Evolutionary conservation across 1,140 invertebrate genomes (phyloP).

Genomic region (Pogonomyrmex barbatus): DNA sequence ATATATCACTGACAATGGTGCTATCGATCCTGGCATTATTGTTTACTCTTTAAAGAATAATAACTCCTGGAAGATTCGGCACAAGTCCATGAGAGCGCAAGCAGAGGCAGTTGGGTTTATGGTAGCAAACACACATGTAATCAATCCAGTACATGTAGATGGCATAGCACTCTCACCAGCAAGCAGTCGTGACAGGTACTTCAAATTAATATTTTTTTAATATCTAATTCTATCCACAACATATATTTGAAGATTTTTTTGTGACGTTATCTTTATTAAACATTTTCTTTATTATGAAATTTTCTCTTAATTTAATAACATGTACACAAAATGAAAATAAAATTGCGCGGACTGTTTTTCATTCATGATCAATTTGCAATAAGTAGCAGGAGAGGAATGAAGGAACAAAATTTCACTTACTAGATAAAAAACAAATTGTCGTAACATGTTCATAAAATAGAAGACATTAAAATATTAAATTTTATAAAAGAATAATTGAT

Average conservation of each 20-base stretch:
- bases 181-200: conserved; percentile 65
- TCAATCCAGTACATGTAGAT: conserved; percentile 87
- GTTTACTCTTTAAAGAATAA: conserved; percentile 88
- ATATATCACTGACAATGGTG: conserved; percentile 90
- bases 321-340: not conserved
- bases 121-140: conserved; percentile 87
- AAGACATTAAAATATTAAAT: not conserved
- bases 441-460: not conserved
- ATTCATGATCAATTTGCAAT: not conserved
- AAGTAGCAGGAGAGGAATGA: not conserved
- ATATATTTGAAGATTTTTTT: not conserved
- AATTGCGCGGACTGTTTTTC: not conserved
- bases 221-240: not conserved
- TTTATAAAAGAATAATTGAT: not conserved
- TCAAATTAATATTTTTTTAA: conserved; percentile 64
- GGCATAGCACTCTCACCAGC: conserved; percentile 90
- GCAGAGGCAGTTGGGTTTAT: conserved; percentile 87
- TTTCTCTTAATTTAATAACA: not conserved
- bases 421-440: not conserved
- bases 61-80: conserved; percentile 89
- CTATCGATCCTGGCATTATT: conserved; percentile 89
- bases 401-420: not conserved
- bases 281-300: not conserved
- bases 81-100: conserved; percentile 88
- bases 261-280: not conserved